phyloP scores from a whole-genome alignment of 2,888 invertebrate species.

The Lithophane socia region DNA sequence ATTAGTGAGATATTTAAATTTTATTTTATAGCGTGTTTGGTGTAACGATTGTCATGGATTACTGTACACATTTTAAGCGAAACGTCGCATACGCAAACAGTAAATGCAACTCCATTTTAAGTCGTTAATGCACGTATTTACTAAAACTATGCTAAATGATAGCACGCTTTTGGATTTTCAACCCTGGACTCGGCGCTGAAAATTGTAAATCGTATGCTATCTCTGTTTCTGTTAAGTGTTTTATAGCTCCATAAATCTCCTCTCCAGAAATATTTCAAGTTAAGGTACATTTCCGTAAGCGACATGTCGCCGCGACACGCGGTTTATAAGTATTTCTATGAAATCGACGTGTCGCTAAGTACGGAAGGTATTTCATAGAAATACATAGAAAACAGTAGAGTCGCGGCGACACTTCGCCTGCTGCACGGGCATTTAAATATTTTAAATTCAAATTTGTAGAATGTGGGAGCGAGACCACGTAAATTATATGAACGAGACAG shows the following conservation, averaged over 20 bases:
- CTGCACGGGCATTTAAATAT: background rate
- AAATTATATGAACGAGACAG: background rate
- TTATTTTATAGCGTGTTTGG: constrained; percentile 38
- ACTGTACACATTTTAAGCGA: constrained; percentile 47
- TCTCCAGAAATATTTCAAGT: too few species aligned
- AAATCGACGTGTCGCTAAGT: too few species aligned
- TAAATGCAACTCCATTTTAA: background rate
- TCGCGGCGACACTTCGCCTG: too few species aligned
- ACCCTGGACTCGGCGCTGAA: background rate
- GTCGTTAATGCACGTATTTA: background rate
- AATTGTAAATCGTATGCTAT: background rate
- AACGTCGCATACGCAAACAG: background rate
- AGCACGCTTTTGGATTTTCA: background rate
- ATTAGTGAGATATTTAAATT: constrained; percentile 58
- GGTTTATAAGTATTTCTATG: too few species aligned
- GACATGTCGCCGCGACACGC: too few species aligned
- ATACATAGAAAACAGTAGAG: too few species aligned
- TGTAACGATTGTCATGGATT: constrained; percentile 19
- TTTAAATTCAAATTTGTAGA: background rate
- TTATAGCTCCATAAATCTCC: background rate
- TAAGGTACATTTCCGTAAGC: background rate
- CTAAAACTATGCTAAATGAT: background rate
- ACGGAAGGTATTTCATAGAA: too few species aligned
- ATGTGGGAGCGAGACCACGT: background rate
- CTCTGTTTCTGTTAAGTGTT: background rate